A percentile compares a stretch with the other conserved stretches of the same genome.
Conservation (phyloP, 2,113 vertebrate species). For the Neotragus pygmaeus region DNA sequence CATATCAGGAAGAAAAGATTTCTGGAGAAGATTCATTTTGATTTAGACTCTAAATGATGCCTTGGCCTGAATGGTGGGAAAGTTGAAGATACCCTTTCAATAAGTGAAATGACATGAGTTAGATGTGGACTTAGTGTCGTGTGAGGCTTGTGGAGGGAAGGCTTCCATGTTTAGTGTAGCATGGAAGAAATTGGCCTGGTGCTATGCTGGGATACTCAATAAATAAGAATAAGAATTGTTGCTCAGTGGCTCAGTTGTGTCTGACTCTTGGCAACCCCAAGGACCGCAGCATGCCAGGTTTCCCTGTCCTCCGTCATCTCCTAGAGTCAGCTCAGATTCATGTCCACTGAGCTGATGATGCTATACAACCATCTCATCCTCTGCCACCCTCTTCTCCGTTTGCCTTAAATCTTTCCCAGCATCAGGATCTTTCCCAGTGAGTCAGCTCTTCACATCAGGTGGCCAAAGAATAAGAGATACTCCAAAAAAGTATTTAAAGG, state of each 20-base stretch:
- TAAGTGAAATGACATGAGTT: neutral
- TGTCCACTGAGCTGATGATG: neutral
- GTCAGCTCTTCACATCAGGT: neutral
- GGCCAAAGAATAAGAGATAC: neutral
- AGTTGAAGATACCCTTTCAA: neutral
- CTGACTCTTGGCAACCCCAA: accelerated
- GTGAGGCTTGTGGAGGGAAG: neutral
- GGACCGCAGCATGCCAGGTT: neutral
- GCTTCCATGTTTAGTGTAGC: neutral
- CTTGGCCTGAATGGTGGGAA: neutral
- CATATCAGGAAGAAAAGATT: neutral
- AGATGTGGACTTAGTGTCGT: neutral
- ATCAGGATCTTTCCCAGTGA: neutral
- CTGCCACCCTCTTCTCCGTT: neutral
- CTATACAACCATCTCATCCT: neutral
- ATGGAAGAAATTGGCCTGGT: neutral
- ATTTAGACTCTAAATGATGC: neutral
- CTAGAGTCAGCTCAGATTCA: neutral
- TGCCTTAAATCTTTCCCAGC: neutral
- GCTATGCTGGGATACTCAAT: neutral
- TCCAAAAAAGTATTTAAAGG: neutral
- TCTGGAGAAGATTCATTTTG: neutral
- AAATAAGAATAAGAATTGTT: neutral
- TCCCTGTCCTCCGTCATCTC: neutral
- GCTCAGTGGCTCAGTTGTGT: neutral